A percentile compares a stretch with the other conserved stretches of the same genome.
Conservation (phyloP, 2,113 vertebrate species). For the Solea senegalensis region DNA sequence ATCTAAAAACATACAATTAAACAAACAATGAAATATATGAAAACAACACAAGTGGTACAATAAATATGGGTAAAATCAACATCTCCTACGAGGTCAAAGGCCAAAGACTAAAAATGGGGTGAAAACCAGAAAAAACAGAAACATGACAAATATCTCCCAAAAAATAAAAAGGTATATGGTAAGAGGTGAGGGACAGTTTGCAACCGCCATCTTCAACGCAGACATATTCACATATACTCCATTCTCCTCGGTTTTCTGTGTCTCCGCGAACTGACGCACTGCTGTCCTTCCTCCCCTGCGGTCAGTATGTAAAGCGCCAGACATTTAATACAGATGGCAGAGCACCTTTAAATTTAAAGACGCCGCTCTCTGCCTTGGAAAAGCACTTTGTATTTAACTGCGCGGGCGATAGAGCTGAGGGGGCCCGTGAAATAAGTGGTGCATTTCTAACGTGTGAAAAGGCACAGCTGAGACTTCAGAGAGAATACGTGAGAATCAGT, state of each 20-base stretch:
- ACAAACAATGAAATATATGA: too few relatives aligned
- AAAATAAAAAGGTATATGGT: neutral
- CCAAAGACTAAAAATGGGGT: too few relatives aligned
- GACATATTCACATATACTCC: neutral
- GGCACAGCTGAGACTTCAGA: constrained; percentile 1
- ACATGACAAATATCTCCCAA: neutral
- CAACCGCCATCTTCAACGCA: constrained; percentile 38
- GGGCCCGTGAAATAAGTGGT: constrained; percentile 46
- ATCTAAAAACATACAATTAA: too few relatives aligned
- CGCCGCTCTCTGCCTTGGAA: constrained; percentile 36
- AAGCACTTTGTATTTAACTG: constrained; percentile 43
- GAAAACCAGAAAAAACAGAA: neutral
- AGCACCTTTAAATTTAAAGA: constrained; percentile 49
- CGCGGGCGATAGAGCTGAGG: constrained; percentile 19
- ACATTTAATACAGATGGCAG: constrained; percentile 60
- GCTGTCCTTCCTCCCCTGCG: constrained; percentile 9
- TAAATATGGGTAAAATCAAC: too few relatives aligned
- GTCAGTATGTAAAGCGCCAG: constrained; percentile 52
- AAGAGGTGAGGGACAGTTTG: constrained; percentile 33
- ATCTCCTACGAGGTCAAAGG: too few relatives aligned
- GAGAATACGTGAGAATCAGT: constrained; percentile 7
- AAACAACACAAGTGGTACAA: too few relatives aligned
- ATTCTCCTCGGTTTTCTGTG: neutral
- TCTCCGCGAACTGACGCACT: constrained; percentile 11
- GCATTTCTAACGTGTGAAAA: constrained; percentile 49